Conservation (phyloP, 2,113 vertebrate genomes). For the Eulacestoma nigropectus region DNA sequence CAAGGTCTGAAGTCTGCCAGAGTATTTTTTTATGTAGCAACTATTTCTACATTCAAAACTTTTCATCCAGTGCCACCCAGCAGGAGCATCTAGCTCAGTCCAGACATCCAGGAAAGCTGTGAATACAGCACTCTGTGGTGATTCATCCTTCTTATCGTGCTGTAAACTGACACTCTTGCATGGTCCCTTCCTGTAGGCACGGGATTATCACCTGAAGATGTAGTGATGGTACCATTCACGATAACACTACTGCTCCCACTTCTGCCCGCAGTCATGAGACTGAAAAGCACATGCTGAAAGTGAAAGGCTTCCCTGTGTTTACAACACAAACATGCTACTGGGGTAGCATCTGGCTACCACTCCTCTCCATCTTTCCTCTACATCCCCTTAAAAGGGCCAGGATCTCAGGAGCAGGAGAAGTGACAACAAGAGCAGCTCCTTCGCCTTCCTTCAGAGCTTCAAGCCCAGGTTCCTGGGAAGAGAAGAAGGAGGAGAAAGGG, state of each 20-base stretch:
- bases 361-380: background rate
- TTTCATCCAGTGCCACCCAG: background rate
- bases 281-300: background rate
- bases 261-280: background rate
- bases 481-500: background rate
- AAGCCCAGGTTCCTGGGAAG: background rate
- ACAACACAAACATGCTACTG: background rate
- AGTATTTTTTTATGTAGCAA: background rate
- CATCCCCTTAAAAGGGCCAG: background rate
- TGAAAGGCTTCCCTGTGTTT: background rate
- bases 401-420: background rate
- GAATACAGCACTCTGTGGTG: background rate
- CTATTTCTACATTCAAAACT: background rate
- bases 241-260: background rate
- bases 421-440: background rate
- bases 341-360: background rate
- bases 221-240: background rate
- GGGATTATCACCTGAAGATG: background rate
- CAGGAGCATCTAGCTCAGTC: background rate
- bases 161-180: background rate
- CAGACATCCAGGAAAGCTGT: background rate
- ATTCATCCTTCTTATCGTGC: background rate
- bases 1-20: background rate
- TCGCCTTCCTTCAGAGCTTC: background rate
- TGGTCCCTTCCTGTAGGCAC: background rate